Percentiles rank a stretch among this genome's conserved stretches.
Conservation (phyloP, 2,113 vertebrate genomes). For the Marmota flaviventris region DNA sequence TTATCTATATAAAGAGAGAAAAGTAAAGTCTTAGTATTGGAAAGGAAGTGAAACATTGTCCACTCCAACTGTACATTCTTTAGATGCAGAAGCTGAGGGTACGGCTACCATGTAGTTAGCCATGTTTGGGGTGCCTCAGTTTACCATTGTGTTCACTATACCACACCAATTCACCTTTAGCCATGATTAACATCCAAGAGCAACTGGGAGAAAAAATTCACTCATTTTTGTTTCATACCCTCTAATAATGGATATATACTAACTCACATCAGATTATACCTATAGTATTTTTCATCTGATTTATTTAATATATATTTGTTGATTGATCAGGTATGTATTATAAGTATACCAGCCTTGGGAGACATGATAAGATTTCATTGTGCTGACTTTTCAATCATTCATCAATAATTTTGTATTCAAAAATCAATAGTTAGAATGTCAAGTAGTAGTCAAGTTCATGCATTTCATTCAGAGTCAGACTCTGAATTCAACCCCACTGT, state of each 20-base stretch:
- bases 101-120: not conserved
- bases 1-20: not conserved
- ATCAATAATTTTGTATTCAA: not conserved
- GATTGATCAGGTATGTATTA: not conserved
- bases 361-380: not conserved
- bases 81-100: not conserved
- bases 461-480: not conserved
- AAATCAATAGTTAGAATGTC: not conserved
- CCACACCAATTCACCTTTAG: not conserved
- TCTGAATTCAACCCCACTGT: not conserved
- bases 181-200: not conserved
- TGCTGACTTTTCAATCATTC: constrained; percentile 31
- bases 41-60: not conserved
- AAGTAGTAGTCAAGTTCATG: not conserved
- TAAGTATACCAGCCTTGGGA: not conserved
- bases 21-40: not conserved
- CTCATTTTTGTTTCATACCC: not conserved
- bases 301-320: not conserved
- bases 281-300: not conserved
- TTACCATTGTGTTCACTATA: not conserved
- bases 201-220: not conserved
- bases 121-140: not conserved
- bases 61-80: not conserved
- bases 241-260: not conserved
- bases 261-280: not conserved